Base-by-base conservation (phyloP, 2,888 invertebrate species). In the Cerastoderma edule region DNA sequence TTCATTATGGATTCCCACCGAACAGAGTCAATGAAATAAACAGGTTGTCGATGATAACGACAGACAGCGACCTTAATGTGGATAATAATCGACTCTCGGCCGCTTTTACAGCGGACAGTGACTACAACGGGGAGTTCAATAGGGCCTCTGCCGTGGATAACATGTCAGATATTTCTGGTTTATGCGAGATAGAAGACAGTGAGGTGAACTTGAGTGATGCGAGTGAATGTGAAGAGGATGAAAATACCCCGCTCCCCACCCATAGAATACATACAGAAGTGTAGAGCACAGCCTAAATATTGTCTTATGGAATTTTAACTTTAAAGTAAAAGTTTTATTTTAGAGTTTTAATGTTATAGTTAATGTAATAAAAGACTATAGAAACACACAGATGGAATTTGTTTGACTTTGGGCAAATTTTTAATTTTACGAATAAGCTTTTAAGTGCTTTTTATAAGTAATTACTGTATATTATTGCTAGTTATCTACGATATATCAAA, bases 101-200 rank as follows among this genome's bases (percentile, higher is more conserved):
- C 10, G 87, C 84, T 4, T 84, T 80, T 46, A 82, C 79, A 22
- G 83, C 85, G 19, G 87, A 86, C 68, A 85, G 86, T 75, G 87
- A 87, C 32, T 84, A 80, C 66, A 93, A 94, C 30, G 94, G 93
- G 72, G 93, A 94, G 68, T 93, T 94, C 88, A 94, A 95, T 69
- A 94, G 80, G 24, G 78, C 79, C 6, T 87, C 89, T n/a, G 84
- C 86, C 54, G 84, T 93, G 69, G 96, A 96, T 93, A 94, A 96
- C 82, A 95, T 96, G 93, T 97, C 97, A 93, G 97, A 97, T 93
- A 94, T 97, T 86, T 97, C 97, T 67, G 95, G 96, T 67, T 94
- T 98, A 83, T 98, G 98, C 94, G 98, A 98, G 94, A 97, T 98
- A 90, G 97, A 97, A 93, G 94, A 94, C 93, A 92, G 92, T 79